A percentile compares a stretch with the other conserved stretches of the same genome.
These are phyloP conservation scores for Clarias gariepinus DNA, from an alignment of 2,113 vertebrate genomes.

Conservation along the genomic window DNA sequence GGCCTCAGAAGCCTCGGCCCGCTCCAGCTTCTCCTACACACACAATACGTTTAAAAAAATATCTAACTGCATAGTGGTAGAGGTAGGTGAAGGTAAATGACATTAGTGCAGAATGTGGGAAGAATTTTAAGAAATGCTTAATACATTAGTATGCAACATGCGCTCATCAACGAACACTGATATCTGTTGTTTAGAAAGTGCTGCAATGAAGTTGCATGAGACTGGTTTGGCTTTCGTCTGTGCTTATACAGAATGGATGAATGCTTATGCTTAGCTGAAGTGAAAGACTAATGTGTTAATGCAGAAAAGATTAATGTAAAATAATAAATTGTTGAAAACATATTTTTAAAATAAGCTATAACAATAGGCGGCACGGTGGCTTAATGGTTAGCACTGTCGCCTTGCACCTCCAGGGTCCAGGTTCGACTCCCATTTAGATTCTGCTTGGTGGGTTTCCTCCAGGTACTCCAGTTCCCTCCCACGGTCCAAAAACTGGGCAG, in stretches of 20 bases:
- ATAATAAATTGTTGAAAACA: neutral
- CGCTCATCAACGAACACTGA: neutral
- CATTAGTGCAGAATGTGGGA: neutral
- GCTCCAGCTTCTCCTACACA: constrained; percentile 67
- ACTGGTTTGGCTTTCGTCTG: neutral
- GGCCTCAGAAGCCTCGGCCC: constrained; percentile 57
- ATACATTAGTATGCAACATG: neutral
- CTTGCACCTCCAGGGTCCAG: no score
- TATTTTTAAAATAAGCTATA: neutral
- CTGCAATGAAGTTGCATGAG: neutral
- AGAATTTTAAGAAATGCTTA: neutral
- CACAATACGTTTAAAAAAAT: neutral
- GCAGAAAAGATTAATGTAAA: neutral
- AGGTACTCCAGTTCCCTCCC: no score
- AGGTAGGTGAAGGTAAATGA: neutral
- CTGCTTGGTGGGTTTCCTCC: no score
- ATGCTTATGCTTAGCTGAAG: neutral
- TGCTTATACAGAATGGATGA: neutral
- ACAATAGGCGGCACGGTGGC: no score
- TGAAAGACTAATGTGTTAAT: neutral
- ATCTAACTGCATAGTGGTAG: neutral
- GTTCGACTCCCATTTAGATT: no score
- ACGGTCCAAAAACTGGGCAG: no score
- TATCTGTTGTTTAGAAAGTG: neutral
- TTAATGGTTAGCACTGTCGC: no score